Conservation (phyloP, 92 coral and sea anemone genomes). For the Hydrozoanthus gracilis region DNA sequence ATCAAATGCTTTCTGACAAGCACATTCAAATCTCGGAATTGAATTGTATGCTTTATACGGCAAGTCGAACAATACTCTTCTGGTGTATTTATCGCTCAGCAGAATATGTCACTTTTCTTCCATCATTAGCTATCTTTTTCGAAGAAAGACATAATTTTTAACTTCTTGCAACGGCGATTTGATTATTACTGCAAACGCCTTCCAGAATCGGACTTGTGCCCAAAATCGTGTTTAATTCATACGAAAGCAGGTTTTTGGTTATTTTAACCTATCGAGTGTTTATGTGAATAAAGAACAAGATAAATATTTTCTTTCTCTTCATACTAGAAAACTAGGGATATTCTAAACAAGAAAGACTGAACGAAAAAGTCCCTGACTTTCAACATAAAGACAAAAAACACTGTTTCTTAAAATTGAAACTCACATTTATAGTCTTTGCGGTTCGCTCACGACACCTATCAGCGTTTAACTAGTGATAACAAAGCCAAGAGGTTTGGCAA, state of each 20-base stretch:
- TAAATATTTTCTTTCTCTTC: slow-evolving; percentile 51
- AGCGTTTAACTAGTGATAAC: not conserved
- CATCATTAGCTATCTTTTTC: slow-evolving; percentile 7
- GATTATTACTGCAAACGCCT: slow-evolving; percentile 62
- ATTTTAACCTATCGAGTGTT: slow-evolving; percentile 46
- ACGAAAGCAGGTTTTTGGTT: slow-evolving; percentile 62
- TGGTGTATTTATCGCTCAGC: slow-evolving; percentile 11
- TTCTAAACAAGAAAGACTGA: slow-evolving; percentile 22
- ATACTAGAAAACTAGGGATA: slow-evolving; percentile 15
- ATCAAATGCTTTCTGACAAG: slow-evolving; percentile 35
- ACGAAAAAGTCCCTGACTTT: slow-evolving; percentile 9
- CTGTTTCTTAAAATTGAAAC: slow-evolving; percentile 19
- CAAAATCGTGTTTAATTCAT: slow-evolving; percentile 74
- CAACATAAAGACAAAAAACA: not conserved
- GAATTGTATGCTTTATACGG: slow-evolving; percentile 25
- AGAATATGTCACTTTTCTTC: slow-evolving; percentile 33
- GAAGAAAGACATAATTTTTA: slow-evolving; percentile 13
- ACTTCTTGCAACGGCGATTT: slow-evolving; percentile 32
- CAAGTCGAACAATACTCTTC: slow-evolving; percentile 28
- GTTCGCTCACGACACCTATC: slow-evolving; percentile 15
- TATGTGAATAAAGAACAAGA: slow-evolving; percentile 39
- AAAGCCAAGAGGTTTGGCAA: slow-evolving; percentile 24
- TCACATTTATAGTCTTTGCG: slow-evolving; percentile 23
- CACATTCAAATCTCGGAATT: slow-evolving; percentile 15
- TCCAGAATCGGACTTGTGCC: slow-evolving; percentile 49